Evolutionary conservation across 2,888 invertebrate genomes (phyloP).

Genomic region (Beris morrisii): DNA sequence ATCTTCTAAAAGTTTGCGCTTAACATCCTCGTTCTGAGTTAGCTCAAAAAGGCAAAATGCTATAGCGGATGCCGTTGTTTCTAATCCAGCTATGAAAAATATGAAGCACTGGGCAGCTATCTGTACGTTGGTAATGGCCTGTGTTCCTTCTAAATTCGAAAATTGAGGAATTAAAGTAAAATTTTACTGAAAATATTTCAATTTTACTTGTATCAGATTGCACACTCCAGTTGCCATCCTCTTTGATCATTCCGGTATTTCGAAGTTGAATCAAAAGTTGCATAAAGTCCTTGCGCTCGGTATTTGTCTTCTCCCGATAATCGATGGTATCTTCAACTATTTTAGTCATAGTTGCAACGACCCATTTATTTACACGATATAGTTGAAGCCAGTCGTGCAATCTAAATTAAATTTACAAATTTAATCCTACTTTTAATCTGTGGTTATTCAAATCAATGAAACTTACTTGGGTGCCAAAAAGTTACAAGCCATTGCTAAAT

Average conservation of each 20-base stretch:
- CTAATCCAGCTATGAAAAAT: constrained; percentile 57
- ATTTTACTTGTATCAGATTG: no score
- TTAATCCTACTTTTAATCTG: neutral
- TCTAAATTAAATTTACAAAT: constrained; percentile 10
- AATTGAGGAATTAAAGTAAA: no score
- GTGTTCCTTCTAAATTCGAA: no score
- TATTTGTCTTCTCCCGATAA: constrained; percentile 47
- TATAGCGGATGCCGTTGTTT: constrained; percentile 55
- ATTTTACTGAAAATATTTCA: no score
- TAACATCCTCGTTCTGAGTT: constrained; percentile 53
- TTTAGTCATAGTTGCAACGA: constrained; percentile 31
- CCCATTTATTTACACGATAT: neutral
- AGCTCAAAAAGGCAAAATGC: constrained; percentile 55
- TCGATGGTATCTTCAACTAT: constrained; percentile 48
- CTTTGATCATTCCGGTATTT: constrained; percentile 40
- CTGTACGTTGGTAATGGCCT: neutral
- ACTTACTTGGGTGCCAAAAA: constrained; percentile 38
- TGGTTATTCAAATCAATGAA: neutral
- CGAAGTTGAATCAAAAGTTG: constrained; percentile 49
- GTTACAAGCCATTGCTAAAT: constrained; percentile 19
- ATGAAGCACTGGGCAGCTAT: constrained; percentile 52
- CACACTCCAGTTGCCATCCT: constrained; percentile 32
- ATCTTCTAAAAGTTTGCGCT: constrained; percentile 51
- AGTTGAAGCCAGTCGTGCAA: constrained; percentile 13
- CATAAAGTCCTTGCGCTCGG: constrained; percentile 50